phyloP scores from a whole-genome alignment of 2,888 invertebrate species.

The Limenitis camilla region DNA sequence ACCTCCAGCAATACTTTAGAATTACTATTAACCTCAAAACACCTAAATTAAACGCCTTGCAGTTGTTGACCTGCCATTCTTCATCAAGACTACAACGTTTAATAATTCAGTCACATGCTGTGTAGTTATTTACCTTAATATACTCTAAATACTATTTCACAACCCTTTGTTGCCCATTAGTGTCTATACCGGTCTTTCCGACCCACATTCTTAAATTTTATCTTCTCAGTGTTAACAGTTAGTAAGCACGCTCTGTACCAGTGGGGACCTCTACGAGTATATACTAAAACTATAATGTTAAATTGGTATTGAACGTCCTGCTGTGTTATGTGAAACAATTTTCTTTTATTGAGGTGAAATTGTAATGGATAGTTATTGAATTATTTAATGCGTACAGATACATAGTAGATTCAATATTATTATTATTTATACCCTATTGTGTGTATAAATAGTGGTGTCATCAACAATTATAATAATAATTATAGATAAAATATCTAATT shows the following conservation, averaged over 20 bases:
- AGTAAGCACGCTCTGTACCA: conserved; percentile 37
- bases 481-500: too few species aligned
- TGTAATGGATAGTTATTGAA: too few species aligned
- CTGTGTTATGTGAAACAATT: background rate
- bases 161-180: conserved; percentile 3
- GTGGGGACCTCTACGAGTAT: conserved; percentile 31
- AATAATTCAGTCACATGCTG: background rate
- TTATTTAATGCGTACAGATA: too few species aligned
- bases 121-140: background rate
- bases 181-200: conserved; percentile 4
- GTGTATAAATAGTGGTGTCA: too few species aligned
- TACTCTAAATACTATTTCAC: background rate
- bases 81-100: background rate
- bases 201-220: conserved; percentile 24
- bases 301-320: background rate
- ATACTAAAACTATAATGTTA: conserved; percentile 7
- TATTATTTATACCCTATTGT: too few species aligned
- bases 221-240: conserved; percentile 32
- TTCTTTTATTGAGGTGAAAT: background rate
- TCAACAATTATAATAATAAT: too few species aligned
- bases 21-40: too few species aligned
- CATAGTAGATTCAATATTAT: too few species aligned
- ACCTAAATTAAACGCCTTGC: too few species aligned
- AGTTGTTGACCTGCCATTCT: background rate
- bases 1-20: too few species aligned